Evolutionary conservation across 2,113 vertebrate genomes (phyloP).

Genomic region (Eulacestoma nigropectus): DNA sequence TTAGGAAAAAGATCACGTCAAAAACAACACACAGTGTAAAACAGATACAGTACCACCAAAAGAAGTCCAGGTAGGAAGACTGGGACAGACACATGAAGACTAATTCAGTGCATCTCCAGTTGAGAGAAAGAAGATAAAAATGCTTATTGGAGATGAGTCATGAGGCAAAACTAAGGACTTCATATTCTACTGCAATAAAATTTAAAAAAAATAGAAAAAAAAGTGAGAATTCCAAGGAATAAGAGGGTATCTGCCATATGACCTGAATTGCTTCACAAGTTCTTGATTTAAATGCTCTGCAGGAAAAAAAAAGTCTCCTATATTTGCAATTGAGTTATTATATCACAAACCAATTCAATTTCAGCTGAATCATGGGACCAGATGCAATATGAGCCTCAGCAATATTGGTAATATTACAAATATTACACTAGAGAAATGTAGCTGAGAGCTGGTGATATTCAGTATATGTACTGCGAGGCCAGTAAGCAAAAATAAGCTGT

Average conservation of each 20-base stretch:
- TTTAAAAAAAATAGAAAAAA: not conserved
- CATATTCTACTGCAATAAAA: not conserved
- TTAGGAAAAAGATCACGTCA: not conserved
- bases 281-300: slow-evolving; percentile 6
- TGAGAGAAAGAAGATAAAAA: not conserved
- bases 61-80: not conserved
- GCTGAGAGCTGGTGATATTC: not conserved
- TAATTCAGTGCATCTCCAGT: not conserved
- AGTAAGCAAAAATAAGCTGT: slow-evolving; percentile 33
- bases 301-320: not conserved
- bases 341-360: slow-evolving; percentile 37
- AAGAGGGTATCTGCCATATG: not conserved
- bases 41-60: not conserved
- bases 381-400: slow-evolving; percentile 37
- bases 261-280: not conserved
- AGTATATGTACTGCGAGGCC: not conserved
- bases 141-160: not conserved
- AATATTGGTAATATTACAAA: slow-evolving; percentile 46
- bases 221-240: not conserved
- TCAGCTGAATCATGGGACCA: slow-evolving; percentile 33
- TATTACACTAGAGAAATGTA: slow-evolving; percentile 26
- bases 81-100: not conserved
- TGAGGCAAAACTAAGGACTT: not conserved
- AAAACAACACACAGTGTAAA: not conserved
- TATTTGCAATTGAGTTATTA: slow-evolving; percentile 19